Conservation (phyloP, 2,113 vertebrate genomes). For the Butastur rufipennis region DNA sequence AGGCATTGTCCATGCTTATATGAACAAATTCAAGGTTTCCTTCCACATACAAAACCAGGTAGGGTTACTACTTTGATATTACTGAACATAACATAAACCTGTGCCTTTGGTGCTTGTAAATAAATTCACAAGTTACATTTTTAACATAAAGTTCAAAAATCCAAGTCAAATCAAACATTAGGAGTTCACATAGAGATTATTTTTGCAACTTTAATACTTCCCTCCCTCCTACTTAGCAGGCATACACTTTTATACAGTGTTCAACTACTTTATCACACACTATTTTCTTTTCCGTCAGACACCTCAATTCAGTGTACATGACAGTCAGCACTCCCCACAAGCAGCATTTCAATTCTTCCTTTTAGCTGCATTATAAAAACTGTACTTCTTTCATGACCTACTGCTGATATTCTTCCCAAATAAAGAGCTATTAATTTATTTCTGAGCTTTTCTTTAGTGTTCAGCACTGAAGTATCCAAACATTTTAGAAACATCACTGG, state of each 20-base stretch:
- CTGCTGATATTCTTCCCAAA: background rate
- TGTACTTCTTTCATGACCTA: background rate
- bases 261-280: background rate
- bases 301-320: background rate
- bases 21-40: background rate
- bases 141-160: background rate
- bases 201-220: background rate
- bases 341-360: background rate
- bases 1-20: background rate
- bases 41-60: background rate
- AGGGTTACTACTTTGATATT: background rate
- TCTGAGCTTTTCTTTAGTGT: background rate
- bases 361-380: background rate
- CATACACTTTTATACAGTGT: background rate
- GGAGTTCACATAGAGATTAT: background rate
- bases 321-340: background rate
- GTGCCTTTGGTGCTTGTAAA: background rate
- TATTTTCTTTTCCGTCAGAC: background rate
- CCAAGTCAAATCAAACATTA: background rate
- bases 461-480: background rate
- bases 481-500: background rate
- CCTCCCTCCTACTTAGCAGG: background rate
- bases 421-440: background rate
- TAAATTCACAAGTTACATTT: background rate
- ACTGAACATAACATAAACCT: background rate